phyloP scores from a whole-genome alignment of 1,140 invertebrate genomes.

The Drosophila pallidifrons region DNA sequence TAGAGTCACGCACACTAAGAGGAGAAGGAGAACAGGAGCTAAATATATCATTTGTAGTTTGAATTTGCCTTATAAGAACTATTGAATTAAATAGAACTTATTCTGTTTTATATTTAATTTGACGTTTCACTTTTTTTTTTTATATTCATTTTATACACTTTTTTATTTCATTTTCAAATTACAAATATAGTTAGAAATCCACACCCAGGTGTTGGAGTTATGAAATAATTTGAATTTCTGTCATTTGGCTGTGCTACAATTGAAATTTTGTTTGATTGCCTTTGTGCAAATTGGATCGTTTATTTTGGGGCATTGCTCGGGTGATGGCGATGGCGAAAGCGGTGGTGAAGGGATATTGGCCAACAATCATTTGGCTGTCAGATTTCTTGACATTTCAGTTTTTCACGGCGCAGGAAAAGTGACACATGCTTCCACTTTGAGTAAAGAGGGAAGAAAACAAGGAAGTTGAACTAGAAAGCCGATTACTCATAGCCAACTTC shows the following conservation, averaged over 20 bases:
- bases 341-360: slow-evolving; percentile 24
- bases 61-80: no score
- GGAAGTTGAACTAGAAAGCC: slow-evolving; percentile 7
- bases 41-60: no score
- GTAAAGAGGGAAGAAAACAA: no score
- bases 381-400: slow-evolving; percentile 55
- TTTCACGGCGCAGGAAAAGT: slow-evolving; percentile 27
- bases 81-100: no score
- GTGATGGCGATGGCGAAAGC: background rate
- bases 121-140: no score
- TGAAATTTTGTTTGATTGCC: background rate
- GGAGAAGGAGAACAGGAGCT: no score
- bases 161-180: background rate
- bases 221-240: background rate
- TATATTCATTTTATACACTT: no score
- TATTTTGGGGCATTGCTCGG: slow-evolving; percentile 14
- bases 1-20: no score
- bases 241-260: background rate
- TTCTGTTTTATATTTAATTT: no score
- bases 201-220: no score
- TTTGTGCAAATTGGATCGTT: slow-evolving; percentile 17
- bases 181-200: background rate
- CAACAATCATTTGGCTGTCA: slow-evolving; percentile 57
- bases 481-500: slow-evolving; percentile 37
- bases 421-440: slow-evolving; percentile 22